These are phyloP conservation scores for Salvelinus fontinalis DNA, from an alignment of 2,113 vertebrate genomes.

Conservation along the genomic window DNA sequence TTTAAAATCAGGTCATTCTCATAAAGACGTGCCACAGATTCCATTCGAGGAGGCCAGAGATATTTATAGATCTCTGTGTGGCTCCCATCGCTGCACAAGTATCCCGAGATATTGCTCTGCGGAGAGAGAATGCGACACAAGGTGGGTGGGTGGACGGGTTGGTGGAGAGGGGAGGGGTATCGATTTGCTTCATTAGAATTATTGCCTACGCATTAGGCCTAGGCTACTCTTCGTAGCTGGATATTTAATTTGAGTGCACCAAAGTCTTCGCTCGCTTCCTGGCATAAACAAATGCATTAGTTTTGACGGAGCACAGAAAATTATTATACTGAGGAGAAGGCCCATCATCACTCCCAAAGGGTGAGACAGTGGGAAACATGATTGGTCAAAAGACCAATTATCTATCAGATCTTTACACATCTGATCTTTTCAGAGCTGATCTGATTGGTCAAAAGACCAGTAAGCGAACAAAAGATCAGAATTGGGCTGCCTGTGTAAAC, in stretches of 20 bases:
- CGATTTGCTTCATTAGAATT: background rate
- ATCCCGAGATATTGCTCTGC: constrained; percentile 15
- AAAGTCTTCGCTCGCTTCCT: no score
- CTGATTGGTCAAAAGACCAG: no score
- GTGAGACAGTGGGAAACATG: constrained; percentile 1
- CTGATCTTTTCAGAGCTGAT: no score
- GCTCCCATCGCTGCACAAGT: constrained; percentile 18
- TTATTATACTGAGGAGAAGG: background rate
- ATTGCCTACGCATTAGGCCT: background rate
- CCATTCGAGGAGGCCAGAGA: constrained; percentile 4
- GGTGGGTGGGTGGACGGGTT: constrained; percentile 5
- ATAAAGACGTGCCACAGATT: constrained; percentile 29
- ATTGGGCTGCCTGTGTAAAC: no score
- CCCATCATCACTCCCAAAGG: background rate
- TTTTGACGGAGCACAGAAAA: no score
- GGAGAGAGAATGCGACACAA: constrained; percentile 9
- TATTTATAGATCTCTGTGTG: constrained; percentile 40
- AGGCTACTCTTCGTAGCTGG: no score
- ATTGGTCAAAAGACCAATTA: no score
- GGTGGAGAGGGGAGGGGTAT: background rate
- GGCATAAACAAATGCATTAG: no score
- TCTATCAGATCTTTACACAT: no score
- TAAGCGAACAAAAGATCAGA: no score
- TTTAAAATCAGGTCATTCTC: constrained; percentile 28
- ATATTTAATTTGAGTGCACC: no score